These are phyloP conservation scores for Macrosteles quadrilineatus DNA, from an alignment of 1,140 invertebrate species.

Conservation along the genomic window DNA sequence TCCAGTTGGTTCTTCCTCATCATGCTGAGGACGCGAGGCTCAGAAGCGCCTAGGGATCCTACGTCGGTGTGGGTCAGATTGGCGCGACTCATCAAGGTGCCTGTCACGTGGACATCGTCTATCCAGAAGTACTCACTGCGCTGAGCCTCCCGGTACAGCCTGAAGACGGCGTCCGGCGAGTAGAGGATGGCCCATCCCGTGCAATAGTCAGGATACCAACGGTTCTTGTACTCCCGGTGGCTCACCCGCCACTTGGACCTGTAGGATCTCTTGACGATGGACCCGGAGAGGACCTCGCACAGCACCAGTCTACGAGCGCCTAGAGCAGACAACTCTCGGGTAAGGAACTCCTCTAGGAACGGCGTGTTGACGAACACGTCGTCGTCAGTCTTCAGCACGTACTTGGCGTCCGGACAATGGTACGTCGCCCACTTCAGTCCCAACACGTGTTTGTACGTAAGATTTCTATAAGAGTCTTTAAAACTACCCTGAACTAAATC, in stretches of 20 bases:
- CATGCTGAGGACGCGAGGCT: neutral
- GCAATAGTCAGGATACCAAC: slow-evolving; percentile 71
- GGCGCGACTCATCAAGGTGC: slow-evolving; percentile 57
- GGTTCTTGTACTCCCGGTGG: slow-evolving; percentile 62
- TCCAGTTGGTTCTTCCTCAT: neutral
- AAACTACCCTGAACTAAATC: slow-evolving; percentile 83
- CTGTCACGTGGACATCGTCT: slow-evolving; percentile 81
- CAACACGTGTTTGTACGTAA: slow-evolving; percentile 87
- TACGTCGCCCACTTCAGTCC: slow-evolving; percentile 78
- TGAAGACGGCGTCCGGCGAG: slow-evolving; percentile 66
- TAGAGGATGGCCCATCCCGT: slow-evolving; percentile 75
- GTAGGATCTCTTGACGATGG: slow-evolving; percentile 52
- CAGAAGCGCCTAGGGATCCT: neutral
- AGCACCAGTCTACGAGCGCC: slow-evolving; percentile 61
- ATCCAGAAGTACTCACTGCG: slow-evolving; percentile 76
- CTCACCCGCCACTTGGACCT: slow-evolving; percentile 79
- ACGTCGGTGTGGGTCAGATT: slow-evolving; percentile 35
- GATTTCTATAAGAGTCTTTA: slow-evolving; percentile 76
- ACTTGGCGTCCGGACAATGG: slow-evolving; percentile 64
- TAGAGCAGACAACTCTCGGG: slow-evolving; percentile 56
- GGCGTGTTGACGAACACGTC: slow-evolving; percentile 76
- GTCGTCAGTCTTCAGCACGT: slow-evolving; percentile 77
- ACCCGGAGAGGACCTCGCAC: slow-evolving; percentile 55
- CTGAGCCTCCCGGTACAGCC: slow-evolving; percentile 65
- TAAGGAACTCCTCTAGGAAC: slow-evolving; percentile 63